These are phyloP conservation scores for Euglossa dilemma DNA, from an alignment of 1,140 invertebrate species.

Conservation along the genomic window DNA sequence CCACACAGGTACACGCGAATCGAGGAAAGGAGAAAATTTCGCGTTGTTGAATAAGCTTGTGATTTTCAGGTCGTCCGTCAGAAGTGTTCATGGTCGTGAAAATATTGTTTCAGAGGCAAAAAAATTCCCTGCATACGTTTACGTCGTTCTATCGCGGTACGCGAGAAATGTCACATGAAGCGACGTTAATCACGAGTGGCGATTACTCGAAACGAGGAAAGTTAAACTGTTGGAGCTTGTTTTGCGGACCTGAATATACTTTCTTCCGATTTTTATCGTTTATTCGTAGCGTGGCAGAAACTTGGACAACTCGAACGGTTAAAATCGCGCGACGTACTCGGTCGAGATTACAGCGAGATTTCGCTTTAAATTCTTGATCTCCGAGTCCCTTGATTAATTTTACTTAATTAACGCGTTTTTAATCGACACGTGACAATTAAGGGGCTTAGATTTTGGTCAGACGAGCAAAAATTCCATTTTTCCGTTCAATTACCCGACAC, in stretches of 20 bases:
- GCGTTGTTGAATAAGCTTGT: too few relatives aligned
- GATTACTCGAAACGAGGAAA: neutral
- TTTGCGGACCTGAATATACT: neutral
- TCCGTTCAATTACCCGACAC: too few relatives aligned
- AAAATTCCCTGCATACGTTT: neutral
- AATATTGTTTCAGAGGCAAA: neutral
- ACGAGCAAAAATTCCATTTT: too few relatives aligned
- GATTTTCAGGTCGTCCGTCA: neutral
- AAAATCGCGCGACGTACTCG: neutral
- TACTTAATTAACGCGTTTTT: too few relatives aligned
- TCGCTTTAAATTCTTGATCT: neutral
- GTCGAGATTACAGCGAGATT: too few relatives aligned
- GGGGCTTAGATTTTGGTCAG: too few relatives aligned
- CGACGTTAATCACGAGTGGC: neutral
- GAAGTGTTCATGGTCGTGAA: neutral
- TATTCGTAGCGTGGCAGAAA: neutral
- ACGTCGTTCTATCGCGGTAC: neutral
- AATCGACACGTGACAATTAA: too few relatives aligned
- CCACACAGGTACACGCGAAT: neutral
- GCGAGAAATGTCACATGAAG: neutral
- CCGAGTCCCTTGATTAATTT: too few relatives aligned
- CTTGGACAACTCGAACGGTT: neutral
- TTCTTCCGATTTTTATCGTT: neutral
- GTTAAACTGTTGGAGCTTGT: neutral
- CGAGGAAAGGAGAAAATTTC: neutral